Evolutionary conservation across 2,113 vertebrate species (phyloP), one percentile per base, ranked within the genome.

Genomic region (Proterorhinus semilunaris): DNA sequence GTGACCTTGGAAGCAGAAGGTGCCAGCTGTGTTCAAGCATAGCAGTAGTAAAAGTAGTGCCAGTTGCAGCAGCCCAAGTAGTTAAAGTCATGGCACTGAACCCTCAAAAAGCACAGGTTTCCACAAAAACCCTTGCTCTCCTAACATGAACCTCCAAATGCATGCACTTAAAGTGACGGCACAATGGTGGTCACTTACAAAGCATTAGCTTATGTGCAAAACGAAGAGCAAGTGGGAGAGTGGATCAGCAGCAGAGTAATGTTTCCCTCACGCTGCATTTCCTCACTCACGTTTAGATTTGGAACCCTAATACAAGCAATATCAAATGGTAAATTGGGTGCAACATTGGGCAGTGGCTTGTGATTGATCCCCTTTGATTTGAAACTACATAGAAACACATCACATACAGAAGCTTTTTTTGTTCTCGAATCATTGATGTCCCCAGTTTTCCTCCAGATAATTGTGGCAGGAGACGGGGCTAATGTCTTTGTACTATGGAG

Each of bases 1-100:
- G 53, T 27, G 53, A 55, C 53, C 53, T 55, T 55, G 53, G 53
- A 21, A 27, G 11, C 53, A 55, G 17, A 55, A 27, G 53, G 53
- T 55, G 17, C 27, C 4, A 3, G 27, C 53, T 55, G 53, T 27
- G 53, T 55, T 55, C 53, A 55, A 21, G 10, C 16, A 54, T 10
- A 17, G 17, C 17, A 7, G 11, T 10, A 17, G 52, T 10, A 11
- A 21, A 27, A 55, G 17, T 55, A 55, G 10, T 27, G 11, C 53
- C 53, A 55, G 53, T 17, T 55, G 53, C 53, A 55, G 53, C 11
- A 21, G 52, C 17, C 7, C 6, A 51, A n/a, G 13, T 7, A 51
- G 50, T n/a, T 7, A 9, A 8, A 55, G 50, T 7, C 6, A 11
- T 51, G 7, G 15, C 7, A 36, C 27, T 36, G 27, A 36, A 36